Conservation (phyloP, 2,888 invertebrate genomes). For the Phengaris arion region DNA sequence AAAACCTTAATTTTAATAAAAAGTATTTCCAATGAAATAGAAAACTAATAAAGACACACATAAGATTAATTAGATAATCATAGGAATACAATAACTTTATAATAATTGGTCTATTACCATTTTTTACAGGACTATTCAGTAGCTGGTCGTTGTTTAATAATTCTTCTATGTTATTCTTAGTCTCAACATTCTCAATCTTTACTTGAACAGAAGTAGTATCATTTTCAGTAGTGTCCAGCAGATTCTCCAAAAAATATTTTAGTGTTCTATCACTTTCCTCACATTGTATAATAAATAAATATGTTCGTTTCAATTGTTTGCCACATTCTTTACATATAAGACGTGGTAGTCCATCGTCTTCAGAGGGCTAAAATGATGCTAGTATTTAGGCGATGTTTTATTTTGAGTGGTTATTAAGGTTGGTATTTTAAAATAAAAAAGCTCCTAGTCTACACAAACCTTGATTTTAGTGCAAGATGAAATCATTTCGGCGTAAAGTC, state of each 20-base stretch:
- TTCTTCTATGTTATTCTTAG: conserved; percentile 38
- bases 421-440: neutral
- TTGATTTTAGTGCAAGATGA: conserved; percentile 61
- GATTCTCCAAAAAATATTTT: conserved; percentile 38
- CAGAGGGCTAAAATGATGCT: conserved; percentile 50
- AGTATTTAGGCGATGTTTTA: neutral
- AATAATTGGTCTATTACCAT: conserved; percentile 1
- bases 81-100: too few species aligned
- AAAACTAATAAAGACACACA: neutral
- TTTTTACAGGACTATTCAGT: conserved; percentile 27
- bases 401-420: neutral
- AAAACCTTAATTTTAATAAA: neutral
- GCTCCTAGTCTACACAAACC: conserved; percentile 45
- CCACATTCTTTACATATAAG: conserved; percentile 67
- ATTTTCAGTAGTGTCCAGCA: conserved; percentile 20
- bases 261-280: conserved; percentile 60
- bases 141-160: neutral
- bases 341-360: conserved; percentile 62
- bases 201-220: conserved; percentile 24
- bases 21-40: neutral
- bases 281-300: conserved; percentile 61
- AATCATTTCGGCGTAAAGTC: conserved; percentile 63
- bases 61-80: too few species aligned
- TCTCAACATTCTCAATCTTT: conserved; percentile 40
- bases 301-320: conserved; percentile 59